Base-by-base conservation (phyloP, 1,140 invertebrate genomes). In the Trichomalopsis sarcophagae region DNA sequence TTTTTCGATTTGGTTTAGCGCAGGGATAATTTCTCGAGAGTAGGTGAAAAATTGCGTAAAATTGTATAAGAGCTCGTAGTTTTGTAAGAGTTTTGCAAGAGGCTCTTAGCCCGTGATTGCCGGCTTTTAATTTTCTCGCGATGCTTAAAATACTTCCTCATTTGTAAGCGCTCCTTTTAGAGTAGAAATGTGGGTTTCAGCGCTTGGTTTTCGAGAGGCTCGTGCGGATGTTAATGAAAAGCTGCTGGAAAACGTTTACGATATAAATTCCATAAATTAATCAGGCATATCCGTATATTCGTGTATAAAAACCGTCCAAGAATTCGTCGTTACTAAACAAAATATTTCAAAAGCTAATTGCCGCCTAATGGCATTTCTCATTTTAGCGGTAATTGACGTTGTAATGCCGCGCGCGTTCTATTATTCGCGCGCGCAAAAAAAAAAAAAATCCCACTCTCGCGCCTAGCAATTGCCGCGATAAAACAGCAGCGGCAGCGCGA, bases 261-360 rank as follows among this genome's bases (percentile, higher is more conserved):
- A 27, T 27, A 27, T 27, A 27, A 27, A 27, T 27, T 36, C 33
- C 3, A 5, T 36, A 36, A 36, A 36, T 36, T 36, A 6, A 36
- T 36, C 3, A 36, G 33, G 3, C 33, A 36, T 27, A 27, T 36
- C 33, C 33, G 5, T 5, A 21, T 62, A 21, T 62, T 62, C 40
- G 11, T 27, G 27, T 27, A 27, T 27, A 27, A 71, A 50, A 62
- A 14, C n/a, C 2, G n/a, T 21, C 7, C 7, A 75, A 66, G 23
- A 66, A 76, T 76, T 27, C 27, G 33, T 68, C 44, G 81, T 76
- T 62, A 66, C 50, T 82, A 82, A 66, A 82, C 66, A 75, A 27
- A 27, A 44, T 68, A 50, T 76, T 82, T 40, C 73, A 44, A 40
- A 36, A 66, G 33, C 50, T 82, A 82, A 82, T 76, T 76, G 50